Conservation (phyloP, 1,140 invertebrate genomes). For the Aleiodes sp. region DNA sequence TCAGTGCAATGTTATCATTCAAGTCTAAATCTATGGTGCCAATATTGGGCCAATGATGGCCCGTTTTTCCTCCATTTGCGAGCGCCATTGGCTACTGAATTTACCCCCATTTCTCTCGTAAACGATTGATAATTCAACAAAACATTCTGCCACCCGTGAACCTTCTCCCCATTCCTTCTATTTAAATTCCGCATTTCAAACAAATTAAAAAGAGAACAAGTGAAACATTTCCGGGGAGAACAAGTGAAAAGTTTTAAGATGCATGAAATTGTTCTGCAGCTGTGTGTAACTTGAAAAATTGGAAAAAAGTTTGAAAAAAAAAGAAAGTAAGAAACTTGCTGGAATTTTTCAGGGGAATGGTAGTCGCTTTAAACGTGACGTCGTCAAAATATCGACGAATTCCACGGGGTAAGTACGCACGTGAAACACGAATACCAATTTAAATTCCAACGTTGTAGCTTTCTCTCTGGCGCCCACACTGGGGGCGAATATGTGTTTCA, state of each 20-base stretch:
- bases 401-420: constrained; percentile 20
- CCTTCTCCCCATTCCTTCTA: too few relatives aligned
- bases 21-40: too few relatives aligned
- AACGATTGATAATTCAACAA: too few relatives aligned
- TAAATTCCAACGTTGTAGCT: constrained; percentile 46
- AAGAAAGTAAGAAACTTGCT: background rate
- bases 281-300: background rate
- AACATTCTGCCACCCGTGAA: too few relatives aligned
- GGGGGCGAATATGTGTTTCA: constrained; percentile 10
- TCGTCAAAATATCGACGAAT: constrained; percentile 32
- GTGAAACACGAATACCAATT: constrained; percentile 46
- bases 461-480: background rate
- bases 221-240: background rate
- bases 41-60: too few relatives aligned
- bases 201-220: too few relatives aligned
- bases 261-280: constrained; percentile 3
- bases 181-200: too few relatives aligned
- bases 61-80: too few relatives aligned
- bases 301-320: background rate
- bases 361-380: constrained; percentile 27
- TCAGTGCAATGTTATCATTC: too few relatives aligned
- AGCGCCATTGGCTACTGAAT: too few relatives aligned
- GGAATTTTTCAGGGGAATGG: constrained; percentile 39
- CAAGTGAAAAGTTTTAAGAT: background rate
- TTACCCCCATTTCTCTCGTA: too few relatives aligned